Evolutionary conservation across 2,888 invertebrate species (phyloP).

Genomic region (Scaptomyza flava): DNA sequence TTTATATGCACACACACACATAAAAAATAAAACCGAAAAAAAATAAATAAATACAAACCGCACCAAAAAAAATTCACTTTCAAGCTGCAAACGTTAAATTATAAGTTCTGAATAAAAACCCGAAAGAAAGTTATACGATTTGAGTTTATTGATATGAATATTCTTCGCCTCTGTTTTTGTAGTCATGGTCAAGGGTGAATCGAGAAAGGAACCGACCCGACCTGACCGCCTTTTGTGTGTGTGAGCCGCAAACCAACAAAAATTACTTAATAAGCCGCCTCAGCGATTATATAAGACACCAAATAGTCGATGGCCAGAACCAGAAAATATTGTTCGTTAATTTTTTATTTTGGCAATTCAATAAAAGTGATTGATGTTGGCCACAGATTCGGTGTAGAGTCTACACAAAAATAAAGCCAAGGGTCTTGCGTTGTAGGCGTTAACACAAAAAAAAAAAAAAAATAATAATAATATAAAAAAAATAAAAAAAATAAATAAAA

Average conservation of each 20-base stretch:
- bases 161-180: conserved; percentile 9
- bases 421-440: conserved; percentile 62
- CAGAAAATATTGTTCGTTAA: conserved; percentile 3
- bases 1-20: not conserved
- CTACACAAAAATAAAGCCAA: conserved; percentile 32
- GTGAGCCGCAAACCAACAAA: conserved; percentile 14
- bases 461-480: not conserved
- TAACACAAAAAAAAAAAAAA: conserved; percentile 18
- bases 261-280: conserved; percentile 73
- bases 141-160: conserved; percentile 44
- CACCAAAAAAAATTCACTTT: conserved; percentile 68
- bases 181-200: conserved; percentile 53
- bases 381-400: conserved; percentile 53
- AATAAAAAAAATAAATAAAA: not conserved
- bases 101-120: conserved; percentile 45
- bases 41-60: not conserved
- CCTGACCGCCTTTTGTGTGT: conserved; percentile 42
- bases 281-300: conserved; percentile 47
- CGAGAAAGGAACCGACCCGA: not conserved
- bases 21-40: not conserved
- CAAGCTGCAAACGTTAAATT: conserved; percentile 31
- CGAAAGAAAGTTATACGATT: conserved; percentile 51
- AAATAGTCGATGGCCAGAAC: conserved; percentile 14
- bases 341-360: conserved; percentile 57
- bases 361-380: conserved; percentile 80